Base-by-base conservation (phyloP, 2,797 vertebrate genomes). In the Sternarchorhynchus goeldii region DNA sequence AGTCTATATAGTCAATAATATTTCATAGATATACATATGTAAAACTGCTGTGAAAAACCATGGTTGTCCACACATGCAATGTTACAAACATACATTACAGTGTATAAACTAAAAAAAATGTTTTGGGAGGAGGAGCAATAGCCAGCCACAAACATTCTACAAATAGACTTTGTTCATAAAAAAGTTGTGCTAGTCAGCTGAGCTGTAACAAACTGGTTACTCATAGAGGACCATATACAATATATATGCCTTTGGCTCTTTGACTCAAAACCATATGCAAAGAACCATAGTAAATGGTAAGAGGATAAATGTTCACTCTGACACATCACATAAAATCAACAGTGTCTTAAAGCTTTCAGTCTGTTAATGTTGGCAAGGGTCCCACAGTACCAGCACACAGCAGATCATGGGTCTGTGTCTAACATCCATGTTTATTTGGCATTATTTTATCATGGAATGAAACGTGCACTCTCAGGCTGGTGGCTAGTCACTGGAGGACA, bases 401-500 rank as follows among this genome's bases (percentile, higher is more conserved):
- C 50, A 66, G 55, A n/a, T 68, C 32, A 31, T 29, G 63, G 73
- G 75, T 80, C 62, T 73, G 82, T 58, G 71, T 74, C 71, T 25
- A 16, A 34, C 2, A 2, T 32, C 58, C 3, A 41, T 62, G 50
- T 73, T 73, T 39, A 20, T 39, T 12, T 45, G 3, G 32, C 8
- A 18, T 31, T 18, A 6, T 63, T 17, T 63, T 63, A 10, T 32
- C n/a, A 14, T 39, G 0, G 72, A n/a, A 56, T 59, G 21, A 5
- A 6, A 25, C 14, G 2, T 72, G 18, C 5, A 6, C 32, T 50
- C 10, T 29, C 16, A 45, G 25, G 34, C 5, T 29, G 70, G 90
- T 94, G 7, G 73, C 92, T 95, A 95, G 88, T 94, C 94, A 85
- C 90, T 96, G 5, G 94, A 93, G 0, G 96, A 96, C 87, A 98